These are phyloP conservation scores for Halictus quadricinctus DNA, from an alignment of 2,888 invertebrate genomes.

Conservation along the genomic window DNA sequence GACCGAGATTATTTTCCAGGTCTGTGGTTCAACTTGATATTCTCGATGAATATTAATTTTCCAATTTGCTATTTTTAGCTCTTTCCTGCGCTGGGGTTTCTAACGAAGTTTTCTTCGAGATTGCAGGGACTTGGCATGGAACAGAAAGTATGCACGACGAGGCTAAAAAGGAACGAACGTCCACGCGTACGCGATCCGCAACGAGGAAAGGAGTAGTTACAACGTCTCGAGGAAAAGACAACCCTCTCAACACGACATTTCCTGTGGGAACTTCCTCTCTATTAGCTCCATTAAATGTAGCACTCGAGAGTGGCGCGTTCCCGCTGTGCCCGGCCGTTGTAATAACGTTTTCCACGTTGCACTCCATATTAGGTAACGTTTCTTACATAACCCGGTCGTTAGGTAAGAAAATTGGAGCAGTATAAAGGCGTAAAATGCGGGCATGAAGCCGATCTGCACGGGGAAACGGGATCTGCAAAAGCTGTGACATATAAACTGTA, in stretches of 20 bases:
- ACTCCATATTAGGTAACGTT: constrained; percentile 16
- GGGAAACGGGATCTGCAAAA: neutral
- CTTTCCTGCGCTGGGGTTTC: neutral
- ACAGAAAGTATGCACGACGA: neutral
- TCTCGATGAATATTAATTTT: neutral
- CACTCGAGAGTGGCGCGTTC: neutral
- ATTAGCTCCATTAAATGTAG: constrained; percentile 29
- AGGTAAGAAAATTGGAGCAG: constrained; percentile 38
- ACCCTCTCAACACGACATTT: constrained; percentile 36
- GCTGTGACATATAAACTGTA: neutral
- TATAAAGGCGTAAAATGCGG: neutral
- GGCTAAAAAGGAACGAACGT: constrained; percentile 6
- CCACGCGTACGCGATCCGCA: constrained; percentile 30
- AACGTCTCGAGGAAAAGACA: constrained; percentile 34
- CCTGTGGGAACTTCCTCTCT: constrained; percentile 60
- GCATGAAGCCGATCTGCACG: neutral
- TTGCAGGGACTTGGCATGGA: neutral
- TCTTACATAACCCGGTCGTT: constrained; percentile 39
- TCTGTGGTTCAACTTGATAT: neutral
- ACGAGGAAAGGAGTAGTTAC: constrained; percentile 27
- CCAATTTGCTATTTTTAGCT: neutral
- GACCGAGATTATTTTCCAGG: too few species aligned
- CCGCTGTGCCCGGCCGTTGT: neutral
- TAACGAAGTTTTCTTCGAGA: neutral
- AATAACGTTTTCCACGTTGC: constrained; percentile 30